Evolutionary conservation across 2,888 invertebrate species (phyloP).

Genomic region (Rhagonycha lutea): DNA sequence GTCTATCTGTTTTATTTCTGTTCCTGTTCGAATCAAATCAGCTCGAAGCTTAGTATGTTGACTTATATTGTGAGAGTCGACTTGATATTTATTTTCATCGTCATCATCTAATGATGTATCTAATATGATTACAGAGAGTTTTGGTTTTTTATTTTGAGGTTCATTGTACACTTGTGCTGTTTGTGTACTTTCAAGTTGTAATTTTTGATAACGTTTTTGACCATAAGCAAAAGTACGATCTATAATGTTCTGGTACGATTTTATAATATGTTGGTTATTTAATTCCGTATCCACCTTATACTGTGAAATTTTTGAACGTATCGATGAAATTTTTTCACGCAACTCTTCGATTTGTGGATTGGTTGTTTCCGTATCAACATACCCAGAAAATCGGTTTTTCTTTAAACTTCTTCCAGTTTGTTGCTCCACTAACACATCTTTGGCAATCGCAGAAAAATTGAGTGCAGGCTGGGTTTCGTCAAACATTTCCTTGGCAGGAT

Average conservation of each 20-base stretch:
- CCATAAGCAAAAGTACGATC: not conserved
- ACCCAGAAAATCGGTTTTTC: not conserved
- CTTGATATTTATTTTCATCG: not conserved
- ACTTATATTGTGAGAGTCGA: not conserved
- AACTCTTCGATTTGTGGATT: not conserved
- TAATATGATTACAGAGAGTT: not conserved
- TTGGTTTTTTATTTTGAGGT: not conserved
- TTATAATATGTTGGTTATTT: not conserved
- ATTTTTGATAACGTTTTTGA: not conserved
- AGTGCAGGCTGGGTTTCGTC: conserved; percentile 84
- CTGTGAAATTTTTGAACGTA: not conserved
- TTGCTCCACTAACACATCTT: conserved; percentile 56
- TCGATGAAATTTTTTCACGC: not conserved
- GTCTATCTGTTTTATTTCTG: not conserved
- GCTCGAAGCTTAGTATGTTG: not conserved
- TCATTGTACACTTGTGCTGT: not conserved
- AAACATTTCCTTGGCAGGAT: conserved; percentile 72
- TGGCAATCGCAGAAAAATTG: conserved; percentile 80
- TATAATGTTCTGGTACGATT: not conserved
- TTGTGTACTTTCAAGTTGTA: not conserved
- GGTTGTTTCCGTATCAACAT: not conserved
- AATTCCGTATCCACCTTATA: not conserved
- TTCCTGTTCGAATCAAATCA: not conserved
- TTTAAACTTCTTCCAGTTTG: not conserved
- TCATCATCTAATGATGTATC: not conserved